phyloP scores from a whole-genome alignment of 2,797 vertebrate species.

The Dendrocincla tyrannina region DNA sequence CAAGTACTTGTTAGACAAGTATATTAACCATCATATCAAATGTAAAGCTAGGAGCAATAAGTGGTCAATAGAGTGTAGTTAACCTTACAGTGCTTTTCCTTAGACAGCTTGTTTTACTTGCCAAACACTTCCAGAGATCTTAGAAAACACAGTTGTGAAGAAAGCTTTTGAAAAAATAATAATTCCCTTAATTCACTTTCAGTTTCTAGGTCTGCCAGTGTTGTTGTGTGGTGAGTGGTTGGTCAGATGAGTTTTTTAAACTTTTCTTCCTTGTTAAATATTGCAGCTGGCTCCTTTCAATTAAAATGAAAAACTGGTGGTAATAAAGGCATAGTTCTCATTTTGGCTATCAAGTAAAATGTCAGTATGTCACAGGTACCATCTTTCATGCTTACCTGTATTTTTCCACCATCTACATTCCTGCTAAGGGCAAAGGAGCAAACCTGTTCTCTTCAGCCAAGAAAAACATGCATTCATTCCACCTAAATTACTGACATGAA shows the following conservation, averaged over 20 bases:
- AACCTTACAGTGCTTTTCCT: background rate
- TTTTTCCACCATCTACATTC: constrained; percentile 12
- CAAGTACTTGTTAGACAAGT: background rate
- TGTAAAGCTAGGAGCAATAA: constrained; percentile 76
- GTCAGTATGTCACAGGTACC: background rate
- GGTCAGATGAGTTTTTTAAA: background rate
- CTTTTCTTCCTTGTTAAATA: background rate
- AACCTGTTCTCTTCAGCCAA: constrained; percentile 21
- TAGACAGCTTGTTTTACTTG: background rate
- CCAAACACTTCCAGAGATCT: background rate
- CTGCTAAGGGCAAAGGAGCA: constrained; percentile 4
- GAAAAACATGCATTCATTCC: background rate
- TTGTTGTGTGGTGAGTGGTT: background rate
- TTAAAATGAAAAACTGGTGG: background rate
- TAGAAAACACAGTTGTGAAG: background rate
- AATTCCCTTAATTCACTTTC: background rate
- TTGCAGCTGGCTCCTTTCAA: background rate
- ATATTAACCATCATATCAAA: constrained; percentile 56
- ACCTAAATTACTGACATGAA: background rate
- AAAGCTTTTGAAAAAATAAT: background rate
- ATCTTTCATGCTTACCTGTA: background rate
- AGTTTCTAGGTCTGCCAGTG: background rate
- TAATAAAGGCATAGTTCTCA: background rate
- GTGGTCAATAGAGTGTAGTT: constrained; percentile 8
- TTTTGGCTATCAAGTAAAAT: background rate